Evolutionary conservation across 2,888 invertebrate genomes (phyloP).

Genomic region (Xestia xanthographa): DNA sequence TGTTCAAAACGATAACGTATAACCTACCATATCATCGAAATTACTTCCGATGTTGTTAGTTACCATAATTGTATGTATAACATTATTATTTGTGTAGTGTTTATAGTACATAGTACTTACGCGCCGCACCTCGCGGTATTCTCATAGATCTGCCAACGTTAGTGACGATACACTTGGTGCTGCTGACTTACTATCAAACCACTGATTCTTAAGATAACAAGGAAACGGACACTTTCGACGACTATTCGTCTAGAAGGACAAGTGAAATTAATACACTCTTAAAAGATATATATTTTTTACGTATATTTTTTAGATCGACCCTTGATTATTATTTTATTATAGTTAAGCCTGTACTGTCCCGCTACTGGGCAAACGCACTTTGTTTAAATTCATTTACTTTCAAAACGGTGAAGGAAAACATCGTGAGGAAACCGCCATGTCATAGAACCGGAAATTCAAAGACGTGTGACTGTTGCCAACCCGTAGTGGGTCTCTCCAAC

Average conservation of each 20-base stretch:
- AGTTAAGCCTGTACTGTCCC: conserved; percentile 1
- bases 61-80: conserved; percentile 64
- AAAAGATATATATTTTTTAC: background rate
- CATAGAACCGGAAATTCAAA: too few species aligned
- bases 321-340: background rate
- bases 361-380: background rate
- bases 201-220: background rate
- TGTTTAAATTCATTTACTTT: background rate
- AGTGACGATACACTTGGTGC: conserved; percentile 58
- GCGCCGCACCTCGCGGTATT: conserved; percentile 70
- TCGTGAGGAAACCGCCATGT: background rate
- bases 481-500: too few species aligned
- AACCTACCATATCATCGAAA: conserved; percentile 67
- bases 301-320: background rate
- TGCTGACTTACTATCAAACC: conserved; percentile 4
- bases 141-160: conserved; percentile 76
- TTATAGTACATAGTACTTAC: conserved; percentile 68
- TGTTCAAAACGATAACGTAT: conserved; percentile 62
- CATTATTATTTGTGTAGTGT: conserved; percentile 59
- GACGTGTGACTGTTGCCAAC: too few species aligned
- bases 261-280: background rate
- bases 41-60: conserved; percentile 66
- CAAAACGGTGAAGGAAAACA: background rate
- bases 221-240: background rate
- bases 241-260: background rate